These are phyloP conservation scores for Asobara japonica DNA, from an alignment of 1,140 invertebrate species.

Conservation along the genomic window DNA sequence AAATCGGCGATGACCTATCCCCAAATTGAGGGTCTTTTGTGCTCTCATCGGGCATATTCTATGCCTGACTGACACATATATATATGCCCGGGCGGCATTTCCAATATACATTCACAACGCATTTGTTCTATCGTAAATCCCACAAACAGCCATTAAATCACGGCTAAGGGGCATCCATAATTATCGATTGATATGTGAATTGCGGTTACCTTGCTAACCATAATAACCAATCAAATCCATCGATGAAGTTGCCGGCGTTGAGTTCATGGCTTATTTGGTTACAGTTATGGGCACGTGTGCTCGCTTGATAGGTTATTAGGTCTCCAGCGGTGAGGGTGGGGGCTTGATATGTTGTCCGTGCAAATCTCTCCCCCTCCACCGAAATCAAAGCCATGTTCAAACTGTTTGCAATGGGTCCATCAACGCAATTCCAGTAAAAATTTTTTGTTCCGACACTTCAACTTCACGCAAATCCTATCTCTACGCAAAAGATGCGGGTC, in stretches of 20 bases:
- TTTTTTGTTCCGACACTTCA: no score
- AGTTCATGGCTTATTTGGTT: constrained; percentile 24
- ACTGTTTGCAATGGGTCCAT: no score
- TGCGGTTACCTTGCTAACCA: constrained; percentile 17
- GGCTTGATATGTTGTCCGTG: background rate
- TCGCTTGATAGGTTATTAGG: constrained; percentile 27
- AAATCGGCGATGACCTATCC: no score
- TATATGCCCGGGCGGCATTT: background rate
- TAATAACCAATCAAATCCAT: constrained; percentile 30
- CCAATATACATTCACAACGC: no score
- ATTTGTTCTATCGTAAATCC: no score
- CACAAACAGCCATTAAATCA: no score
- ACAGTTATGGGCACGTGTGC: constrained; percentile 23
- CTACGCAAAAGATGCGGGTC: no score
- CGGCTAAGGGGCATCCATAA: background rate
- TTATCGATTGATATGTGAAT: constrained; percentile 8
- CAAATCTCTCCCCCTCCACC: background rate
- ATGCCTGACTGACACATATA: no score
- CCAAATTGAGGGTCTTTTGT: no score
- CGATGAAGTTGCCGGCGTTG: constrained; percentile 20
- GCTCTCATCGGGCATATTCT: no score
- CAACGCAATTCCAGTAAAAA: no score
- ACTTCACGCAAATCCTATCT: no score
- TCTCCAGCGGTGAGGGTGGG: background rate
- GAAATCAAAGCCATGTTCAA: background rate